A percentile compares a stretch with the other conserved stretches of the same genome.
Evolutionary conservation across 2,888 invertebrate species (phyloP).

Genomic region (Synergus japonicus): DNA sequence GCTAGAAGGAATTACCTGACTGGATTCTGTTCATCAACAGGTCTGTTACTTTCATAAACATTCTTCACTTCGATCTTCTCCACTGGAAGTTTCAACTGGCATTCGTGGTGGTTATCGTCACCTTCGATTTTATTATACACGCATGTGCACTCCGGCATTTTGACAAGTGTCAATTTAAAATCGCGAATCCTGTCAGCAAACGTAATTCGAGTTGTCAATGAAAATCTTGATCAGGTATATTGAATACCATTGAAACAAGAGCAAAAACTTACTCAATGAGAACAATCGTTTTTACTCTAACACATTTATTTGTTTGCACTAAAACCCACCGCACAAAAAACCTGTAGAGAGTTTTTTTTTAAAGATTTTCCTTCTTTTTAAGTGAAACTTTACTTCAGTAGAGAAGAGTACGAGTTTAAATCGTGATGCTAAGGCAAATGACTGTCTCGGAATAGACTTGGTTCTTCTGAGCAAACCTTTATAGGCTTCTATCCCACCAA

Average conservation of each 20-base stretch:
- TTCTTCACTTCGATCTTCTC: conserved; percentile 33
- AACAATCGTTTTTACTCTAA: background rate
- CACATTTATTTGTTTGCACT: no score
- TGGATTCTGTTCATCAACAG: conserved; percentile 26
- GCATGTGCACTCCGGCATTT: conserved; percentile 71
- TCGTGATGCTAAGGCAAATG: conserved; percentile 6
- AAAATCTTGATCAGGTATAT: background rate
- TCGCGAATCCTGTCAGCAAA: background rate
- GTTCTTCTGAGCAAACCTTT: conserved; percentile 31
- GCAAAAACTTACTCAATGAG: background rate
- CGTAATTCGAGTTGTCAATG: background rate
- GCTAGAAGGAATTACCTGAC: conserved; percentile 10
- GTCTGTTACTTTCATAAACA: conserved; percentile 39
- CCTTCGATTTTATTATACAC: conserved; percentile 51
- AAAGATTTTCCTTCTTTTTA: background rate
- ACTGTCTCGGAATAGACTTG: conserved; percentile 21
- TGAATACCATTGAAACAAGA: no score
- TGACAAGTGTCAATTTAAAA: conserved; percentile 20
- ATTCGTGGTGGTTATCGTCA: conserved; percentile 61
- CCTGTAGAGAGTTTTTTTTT: background rate
- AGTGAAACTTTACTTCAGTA: background rate
- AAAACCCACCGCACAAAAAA: background rate
- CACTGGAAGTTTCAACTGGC: conserved; percentile 57
- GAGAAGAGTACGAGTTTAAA: background rate
- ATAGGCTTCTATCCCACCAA: conserved; percentile 37